Evolutionary conservation across 1,140 invertebrate species (phyloP).

Genomic region (Macrosteles quadrilineatus): DNA sequence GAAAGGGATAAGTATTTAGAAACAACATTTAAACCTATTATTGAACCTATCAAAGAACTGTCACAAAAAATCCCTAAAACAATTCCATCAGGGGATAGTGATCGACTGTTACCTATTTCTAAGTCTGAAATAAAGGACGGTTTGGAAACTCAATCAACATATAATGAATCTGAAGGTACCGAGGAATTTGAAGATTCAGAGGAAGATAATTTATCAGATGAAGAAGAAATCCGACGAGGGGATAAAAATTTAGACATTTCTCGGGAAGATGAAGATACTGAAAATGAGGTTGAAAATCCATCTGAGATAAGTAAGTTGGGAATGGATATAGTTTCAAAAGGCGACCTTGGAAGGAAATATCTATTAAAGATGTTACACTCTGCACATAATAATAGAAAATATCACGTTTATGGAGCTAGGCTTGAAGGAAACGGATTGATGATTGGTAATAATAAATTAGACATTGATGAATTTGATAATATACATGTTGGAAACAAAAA

Average conservation of each 20-base stretch:
- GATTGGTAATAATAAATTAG: not conserved
- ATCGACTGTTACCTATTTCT: not conserved
- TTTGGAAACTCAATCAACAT: too few relatives aligned
- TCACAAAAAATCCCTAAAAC: not conserved
- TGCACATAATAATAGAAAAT: not conserved
- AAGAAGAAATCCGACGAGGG: too few relatives aligned
- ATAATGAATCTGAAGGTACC: too few relatives aligned
- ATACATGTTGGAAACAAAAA: not conserved
- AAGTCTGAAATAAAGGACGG: too few relatives aligned
- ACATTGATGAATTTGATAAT: not conserved
- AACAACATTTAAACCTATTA: constrained; percentile 28
- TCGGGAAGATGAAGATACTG: too few relatives aligned
- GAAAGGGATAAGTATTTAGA: constrained; percentile 28
- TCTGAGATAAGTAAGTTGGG: not conserved
- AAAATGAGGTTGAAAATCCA: not conserved
- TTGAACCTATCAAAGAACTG: not conserved
- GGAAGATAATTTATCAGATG: too few relatives aligned
- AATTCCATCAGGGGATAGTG: not conserved
- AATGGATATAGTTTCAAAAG: not conserved
- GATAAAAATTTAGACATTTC: too few relatives aligned
- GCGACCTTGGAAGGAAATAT: not conserved
- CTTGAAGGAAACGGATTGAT: not conserved
- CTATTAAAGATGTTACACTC: not conserved
- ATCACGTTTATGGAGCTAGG: constrained; percentile 11
- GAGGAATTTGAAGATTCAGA: too few relatives aligned